Conservation (phyloP, 2,797 vertebrate species). For the Leptoclinus maculatus region DNA sequence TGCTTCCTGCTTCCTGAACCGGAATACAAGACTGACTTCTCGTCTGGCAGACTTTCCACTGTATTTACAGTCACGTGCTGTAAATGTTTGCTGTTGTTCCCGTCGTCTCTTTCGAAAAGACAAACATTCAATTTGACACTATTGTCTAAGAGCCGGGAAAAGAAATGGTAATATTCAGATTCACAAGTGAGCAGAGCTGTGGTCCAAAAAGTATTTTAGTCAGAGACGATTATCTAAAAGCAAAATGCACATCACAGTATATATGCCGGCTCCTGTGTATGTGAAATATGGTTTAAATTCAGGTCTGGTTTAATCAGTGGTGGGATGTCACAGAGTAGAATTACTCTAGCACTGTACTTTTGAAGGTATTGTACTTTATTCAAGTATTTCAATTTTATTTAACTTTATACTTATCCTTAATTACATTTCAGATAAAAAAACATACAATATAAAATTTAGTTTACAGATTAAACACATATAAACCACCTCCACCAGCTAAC, state of each 20-base stretch:
- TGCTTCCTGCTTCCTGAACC: slow-evolving; percentile 29
- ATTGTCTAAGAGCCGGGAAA: background rate
- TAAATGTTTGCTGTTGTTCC: background rate
- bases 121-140: background rate
- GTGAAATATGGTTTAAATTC: background rate
- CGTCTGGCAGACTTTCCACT: background rate
- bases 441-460: background rate
- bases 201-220: background rate
- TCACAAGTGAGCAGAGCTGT: background rate
- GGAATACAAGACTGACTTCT: background rate
- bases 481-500: background rate
- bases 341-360: background rate
- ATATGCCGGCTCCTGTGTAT: background rate
- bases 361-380: background rate
- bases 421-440: background rate
- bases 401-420: background rate
- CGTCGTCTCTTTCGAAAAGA: background rate
- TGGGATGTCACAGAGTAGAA: background rate
- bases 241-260: background rate
- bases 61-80: background rate
- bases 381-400: background rate
- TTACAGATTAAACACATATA: background rate
- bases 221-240: background rate
- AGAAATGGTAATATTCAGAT: background rate
- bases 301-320: background rate